Percentiles rank a stretch among this genome's conserved stretches.
Conservation (phyloP, 1,140 invertebrate genomes). For the Euglossa dilemma region DNA sequence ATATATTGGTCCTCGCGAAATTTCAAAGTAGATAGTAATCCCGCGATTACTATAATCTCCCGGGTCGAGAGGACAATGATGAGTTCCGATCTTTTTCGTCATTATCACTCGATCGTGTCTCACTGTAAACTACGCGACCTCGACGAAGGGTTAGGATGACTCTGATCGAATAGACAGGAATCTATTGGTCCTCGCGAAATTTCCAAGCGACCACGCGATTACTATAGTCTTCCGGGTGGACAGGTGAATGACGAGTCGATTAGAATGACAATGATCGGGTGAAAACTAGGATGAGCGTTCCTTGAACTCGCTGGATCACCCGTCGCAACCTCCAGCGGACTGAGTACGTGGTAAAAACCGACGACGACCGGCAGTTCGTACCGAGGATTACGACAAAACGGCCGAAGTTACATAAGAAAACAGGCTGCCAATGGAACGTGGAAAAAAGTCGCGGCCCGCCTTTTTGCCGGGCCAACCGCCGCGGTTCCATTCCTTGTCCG, state of each 20-base stretch:
- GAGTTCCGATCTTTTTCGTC: not conserved
- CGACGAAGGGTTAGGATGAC: too few relatives aligned
- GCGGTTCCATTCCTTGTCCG: not conserved
- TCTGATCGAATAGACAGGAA: not conserved
- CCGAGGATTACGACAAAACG: not conserved
- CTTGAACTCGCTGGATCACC: conserved; percentile 57
- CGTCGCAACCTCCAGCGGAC: not conserved
- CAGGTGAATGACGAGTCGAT: conserved; percentile 49
- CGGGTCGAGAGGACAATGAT: conserved; percentile 36
- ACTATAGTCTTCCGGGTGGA: conserved; percentile 27
- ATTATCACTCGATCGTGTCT: not conserved
- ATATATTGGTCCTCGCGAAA: not conserved
- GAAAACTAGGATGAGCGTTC: conserved; percentile 53
- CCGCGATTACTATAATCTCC: conserved; percentile 38
- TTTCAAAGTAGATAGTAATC: too few relatives aligned
- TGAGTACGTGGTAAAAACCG: not conserved
- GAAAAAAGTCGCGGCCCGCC: not conserved
- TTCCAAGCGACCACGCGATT: not conserved
- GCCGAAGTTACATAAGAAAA: not conserved
- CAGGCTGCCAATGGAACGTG: not conserved
- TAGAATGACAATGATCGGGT: conserved; percentile 35
- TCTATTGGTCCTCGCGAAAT: not conserved
- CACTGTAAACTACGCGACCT: too few relatives aligned
- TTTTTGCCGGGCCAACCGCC: not conserved
- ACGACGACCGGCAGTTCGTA: not conserved